Percentiles rank a stretch among this genome's conserved stretches.
These are phyloP conservation scores for Nothocercus nigrocapillus DNA, from an alignment of 2,113 vertebrate species.

Conservation along the genomic window DNA sequence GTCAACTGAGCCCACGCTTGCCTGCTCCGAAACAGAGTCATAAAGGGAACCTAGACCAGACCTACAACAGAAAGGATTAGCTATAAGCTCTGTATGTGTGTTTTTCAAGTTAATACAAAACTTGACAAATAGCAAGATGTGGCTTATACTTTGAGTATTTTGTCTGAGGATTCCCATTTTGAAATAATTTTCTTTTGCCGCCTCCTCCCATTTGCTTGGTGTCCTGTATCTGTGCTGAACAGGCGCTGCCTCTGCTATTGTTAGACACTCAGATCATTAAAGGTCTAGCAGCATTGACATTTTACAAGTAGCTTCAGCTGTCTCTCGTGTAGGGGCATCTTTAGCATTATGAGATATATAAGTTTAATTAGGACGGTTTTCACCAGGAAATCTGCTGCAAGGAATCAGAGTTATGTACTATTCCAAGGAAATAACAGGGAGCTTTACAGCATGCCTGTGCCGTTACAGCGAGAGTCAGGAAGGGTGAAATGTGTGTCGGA, in stretches of 20 bases:
- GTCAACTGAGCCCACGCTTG: background rate
- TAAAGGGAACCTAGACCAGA: background rate
- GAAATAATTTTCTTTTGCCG: background rate
- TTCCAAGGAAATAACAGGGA: constrained; percentile 15
- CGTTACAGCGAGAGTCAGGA: background rate
- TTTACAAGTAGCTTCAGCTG: background rate
- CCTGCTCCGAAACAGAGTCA: background rate
- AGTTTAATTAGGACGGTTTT: constrained; percentile 1
- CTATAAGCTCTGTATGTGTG: background rate
- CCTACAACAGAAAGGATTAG: background rate
- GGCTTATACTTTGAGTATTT: background rate
- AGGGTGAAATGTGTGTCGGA: constrained; percentile 40
- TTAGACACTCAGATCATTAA: background rate
- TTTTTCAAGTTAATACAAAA: background rate
- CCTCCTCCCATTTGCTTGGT: background rate
- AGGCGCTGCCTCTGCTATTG: background rate
- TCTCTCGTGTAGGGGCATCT: background rate
- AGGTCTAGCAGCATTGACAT: background rate
- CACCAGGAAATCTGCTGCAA: background rate
- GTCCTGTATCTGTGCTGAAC: background rate
- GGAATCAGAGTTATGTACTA: background rate
- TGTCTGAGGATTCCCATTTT: background rate
- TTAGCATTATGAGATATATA: background rate
- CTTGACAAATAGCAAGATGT: background rate
- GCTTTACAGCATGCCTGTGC: background rate